phyloP scores from a whole-genome alignment of 2,888 invertebrate genomes.

The Cataglyphis altisquamis region DNA sequence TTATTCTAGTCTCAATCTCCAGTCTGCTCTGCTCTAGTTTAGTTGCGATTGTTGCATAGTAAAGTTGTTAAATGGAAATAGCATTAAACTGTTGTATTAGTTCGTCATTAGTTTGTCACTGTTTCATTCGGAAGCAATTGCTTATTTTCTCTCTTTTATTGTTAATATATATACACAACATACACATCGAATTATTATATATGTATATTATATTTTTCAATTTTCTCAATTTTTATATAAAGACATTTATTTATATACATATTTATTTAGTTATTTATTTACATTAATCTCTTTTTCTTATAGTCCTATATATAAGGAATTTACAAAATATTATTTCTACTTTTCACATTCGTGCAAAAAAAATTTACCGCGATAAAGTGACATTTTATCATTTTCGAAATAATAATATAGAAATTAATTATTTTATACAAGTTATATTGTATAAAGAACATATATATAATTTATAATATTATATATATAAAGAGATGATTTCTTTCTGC shows the following conservation, averaged over 20 bases:
- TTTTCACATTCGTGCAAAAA: slow-evolving; percentile 15
- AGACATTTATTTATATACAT: neutral
- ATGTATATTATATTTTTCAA: too few relatives aligned
- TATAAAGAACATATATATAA: slow-evolving; percentile 26
- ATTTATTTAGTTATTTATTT: neutral
- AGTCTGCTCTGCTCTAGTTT: too few relatives aligned
- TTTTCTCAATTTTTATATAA: neutral
- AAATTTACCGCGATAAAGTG: neutral
- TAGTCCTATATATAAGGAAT: slow-evolving; percentile 3
- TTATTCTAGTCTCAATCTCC: too few relatives aligned
- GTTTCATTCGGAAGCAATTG: too few relatives aligned
- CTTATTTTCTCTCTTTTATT: too few relatives aligned
- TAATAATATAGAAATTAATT: slow-evolving; percentile 20
- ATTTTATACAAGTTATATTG: slow-evolving; percentile 9
- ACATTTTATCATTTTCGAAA: neutral
- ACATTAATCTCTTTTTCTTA: neutral
- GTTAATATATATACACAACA: too few relatives aligned
- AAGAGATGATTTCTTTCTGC: slow-evolving; percentile 11
- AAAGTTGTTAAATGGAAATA: too few relatives aligned
- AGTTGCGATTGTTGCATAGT: too few relatives aligned
- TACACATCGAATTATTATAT: too few relatives aligned
- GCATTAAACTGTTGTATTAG: too few relatives aligned
- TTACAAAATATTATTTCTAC: slow-evolving; percentile 23
- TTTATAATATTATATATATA: neutral
- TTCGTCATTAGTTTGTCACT: too few relatives aligned